A percentile compares a stretch with the other conserved stretches of the same genome.
Evolutionary conservation across 2,113 vertebrate species (phyloP).

Genomic region (Aramus guarauna): DNA sequence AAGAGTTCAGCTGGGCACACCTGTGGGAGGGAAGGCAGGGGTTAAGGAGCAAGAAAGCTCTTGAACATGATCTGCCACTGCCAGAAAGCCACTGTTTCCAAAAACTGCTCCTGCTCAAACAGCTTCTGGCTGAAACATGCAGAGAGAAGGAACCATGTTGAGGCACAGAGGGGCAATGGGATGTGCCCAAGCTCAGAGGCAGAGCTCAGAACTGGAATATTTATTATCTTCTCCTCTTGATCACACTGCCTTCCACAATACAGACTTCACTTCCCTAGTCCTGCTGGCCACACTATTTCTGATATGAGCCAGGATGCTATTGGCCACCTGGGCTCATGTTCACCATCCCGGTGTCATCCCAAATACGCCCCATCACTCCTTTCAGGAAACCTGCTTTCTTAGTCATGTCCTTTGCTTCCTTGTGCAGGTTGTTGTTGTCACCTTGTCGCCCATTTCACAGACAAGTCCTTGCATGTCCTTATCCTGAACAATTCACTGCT

Average conservation of each 20-base stretch:
- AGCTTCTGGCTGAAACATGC: not conserved
- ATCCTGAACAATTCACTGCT: not conserved
- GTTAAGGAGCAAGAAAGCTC: not conserved
- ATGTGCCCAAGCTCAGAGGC: not conserved
- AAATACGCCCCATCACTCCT: not conserved
- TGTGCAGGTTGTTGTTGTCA: not conserved
- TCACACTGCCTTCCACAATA: not conserved
- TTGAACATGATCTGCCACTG: not conserved
- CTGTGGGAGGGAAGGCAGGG: not conserved
- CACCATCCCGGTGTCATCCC: not conserved
- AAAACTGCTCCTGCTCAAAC: not conserved
- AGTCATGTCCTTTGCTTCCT: not conserved
- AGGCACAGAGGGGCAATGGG: not conserved
- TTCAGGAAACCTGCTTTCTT: not conserved
- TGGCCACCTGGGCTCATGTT: too few species aligned
- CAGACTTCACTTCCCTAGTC: not conserved
- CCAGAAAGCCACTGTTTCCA: not conserved
- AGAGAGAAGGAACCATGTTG: not conserved
- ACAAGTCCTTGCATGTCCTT: not conserved
- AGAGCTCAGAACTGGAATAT: not conserved
- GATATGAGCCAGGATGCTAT: too few species aligned
- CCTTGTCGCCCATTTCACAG: not conserved
- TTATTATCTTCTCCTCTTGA: not conserved
- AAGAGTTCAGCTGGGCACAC: not conserved
- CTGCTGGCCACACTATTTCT: too few species aligned